phyloP scores from a whole-genome alignment of 2,797 vertebrate species.

The Leptodon cayanensis region DNA sequence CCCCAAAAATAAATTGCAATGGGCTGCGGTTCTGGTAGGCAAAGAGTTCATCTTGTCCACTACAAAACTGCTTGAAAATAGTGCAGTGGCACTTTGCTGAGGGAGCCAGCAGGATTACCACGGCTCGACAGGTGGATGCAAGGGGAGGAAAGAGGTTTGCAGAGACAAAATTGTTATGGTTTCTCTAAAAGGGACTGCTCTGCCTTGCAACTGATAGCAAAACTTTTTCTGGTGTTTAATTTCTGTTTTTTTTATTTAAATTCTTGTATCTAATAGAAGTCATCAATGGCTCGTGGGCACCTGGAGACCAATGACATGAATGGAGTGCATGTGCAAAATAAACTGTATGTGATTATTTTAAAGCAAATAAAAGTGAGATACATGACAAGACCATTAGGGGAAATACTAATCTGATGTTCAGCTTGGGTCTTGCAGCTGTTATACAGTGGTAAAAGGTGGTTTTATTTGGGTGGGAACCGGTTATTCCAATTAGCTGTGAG shows the following conservation, averaged over 20 bases:
- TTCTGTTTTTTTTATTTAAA: background rate
- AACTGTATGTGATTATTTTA: background rate
- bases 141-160: background rate
- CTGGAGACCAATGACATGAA: rapidly evolving
- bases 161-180: rapidly evolving
- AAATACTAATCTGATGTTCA: background rate
- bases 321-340: background rate
- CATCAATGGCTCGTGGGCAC: background rate
- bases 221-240: background rate
- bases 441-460: background rate
- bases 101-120: background rate
- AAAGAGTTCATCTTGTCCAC: background rate
- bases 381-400: rapidly evolving
- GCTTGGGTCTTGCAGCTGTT: background rate
- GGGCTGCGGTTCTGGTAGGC: background rate
- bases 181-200: background rate
- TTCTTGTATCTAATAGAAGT: background rate
- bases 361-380: background rate
- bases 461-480: background rate
- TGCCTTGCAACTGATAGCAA: background rate
- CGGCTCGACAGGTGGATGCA: rapidly evolving
- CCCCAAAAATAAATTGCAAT: background rate
- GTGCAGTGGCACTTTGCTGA: background rate
- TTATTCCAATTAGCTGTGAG: background rate
- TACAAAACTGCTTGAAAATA: rapidly evolving